Evolutionary conservation across 30 jellyfish, hydroid and myxozoan species (phyloP).

Genomic region (Hydractinia echinata): DNA sequence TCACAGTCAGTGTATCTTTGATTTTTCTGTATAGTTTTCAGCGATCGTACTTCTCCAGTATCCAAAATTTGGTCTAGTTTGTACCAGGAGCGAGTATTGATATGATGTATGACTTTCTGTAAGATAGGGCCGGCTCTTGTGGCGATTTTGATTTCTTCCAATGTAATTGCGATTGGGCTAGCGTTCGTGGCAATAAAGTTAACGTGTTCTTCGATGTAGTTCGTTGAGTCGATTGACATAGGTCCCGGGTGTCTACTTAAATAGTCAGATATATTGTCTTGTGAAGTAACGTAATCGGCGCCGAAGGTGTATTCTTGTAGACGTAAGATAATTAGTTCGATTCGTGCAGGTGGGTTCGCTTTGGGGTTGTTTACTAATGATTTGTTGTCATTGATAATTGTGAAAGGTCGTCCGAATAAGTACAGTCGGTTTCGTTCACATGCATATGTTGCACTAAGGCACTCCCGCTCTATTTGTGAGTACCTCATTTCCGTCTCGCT

Average conservation of each 20-base stretch:
- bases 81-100: too few relatives aligned
- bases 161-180: background rate
- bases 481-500: background rate
- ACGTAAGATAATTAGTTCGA: slow-evolving; percentile 13
- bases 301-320: background rate
- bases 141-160: too few relatives aligned
- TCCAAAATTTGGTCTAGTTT: too few relatives aligned
- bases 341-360: slow-evolving; percentile 23
- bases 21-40: too few relatives aligned
- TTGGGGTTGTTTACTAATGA: slow-evolving; percentile 30
- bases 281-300: background rate
- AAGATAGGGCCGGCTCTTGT: background rate
- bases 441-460: too few relatives aligned
- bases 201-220: background rate
- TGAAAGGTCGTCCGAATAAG: slow-evolving; percentile 22
- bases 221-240: too few relatives aligned
- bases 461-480: background rate
- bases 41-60: too few relatives aligned
- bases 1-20: too few relatives aligned
- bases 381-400: slow-evolving; percentile 6
- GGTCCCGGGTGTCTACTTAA: background rate
- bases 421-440: too few relatives aligned
- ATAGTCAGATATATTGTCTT: background rate
- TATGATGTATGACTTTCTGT: background rate
- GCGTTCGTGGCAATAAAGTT: background rate